A percentile compares a stretch with the other conserved stretches of the same genome.
Conservation (phyloP, 2,888 invertebrate species). For the Glaucopsyche alexis region DNA sequence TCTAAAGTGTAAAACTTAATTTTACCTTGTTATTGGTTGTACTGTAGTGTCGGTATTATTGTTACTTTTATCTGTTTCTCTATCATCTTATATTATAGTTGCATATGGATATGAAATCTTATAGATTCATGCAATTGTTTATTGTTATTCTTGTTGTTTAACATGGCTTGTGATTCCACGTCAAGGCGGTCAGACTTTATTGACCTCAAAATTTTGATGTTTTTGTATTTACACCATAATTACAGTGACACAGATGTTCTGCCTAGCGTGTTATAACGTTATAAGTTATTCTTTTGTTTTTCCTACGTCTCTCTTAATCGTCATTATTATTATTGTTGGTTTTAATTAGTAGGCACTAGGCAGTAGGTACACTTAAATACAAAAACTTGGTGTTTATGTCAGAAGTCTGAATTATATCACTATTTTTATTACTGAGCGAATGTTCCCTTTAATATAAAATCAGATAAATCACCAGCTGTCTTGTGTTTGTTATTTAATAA, state of each 20-base stretch:
- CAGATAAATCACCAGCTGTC: too few species aligned
- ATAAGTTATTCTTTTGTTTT: not conserved
- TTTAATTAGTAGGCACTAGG: too few species aligned
- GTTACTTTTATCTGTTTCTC: not conserved
- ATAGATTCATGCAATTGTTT: not conserved
- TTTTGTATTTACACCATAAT: not conserved
- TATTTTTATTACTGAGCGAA: too few species aligned
- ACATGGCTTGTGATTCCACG: not conserved
- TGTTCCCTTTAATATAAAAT: not conserved
- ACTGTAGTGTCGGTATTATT: too few species aligned
- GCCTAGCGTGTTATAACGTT: not conserved
- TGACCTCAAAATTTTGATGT: not conserved
- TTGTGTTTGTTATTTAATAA: too few species aligned
- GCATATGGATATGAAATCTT: not conserved
- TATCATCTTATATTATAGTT: not conserved
- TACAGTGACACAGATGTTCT: not conserved
- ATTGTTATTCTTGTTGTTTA: not conserved
- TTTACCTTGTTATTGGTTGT: too few species aligned
- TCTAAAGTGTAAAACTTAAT: not conserved
- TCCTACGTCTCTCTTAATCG: not conserved
- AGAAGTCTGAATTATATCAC: not conserved
- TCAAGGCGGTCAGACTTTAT: not conserved
- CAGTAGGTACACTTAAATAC: not conserved
- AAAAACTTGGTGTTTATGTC: not conserved
- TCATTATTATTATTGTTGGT: not conserved